Percentiles rank a stretch among this genome's conserved stretches.
phyloP scores from a whole-genome alignment of 2,888 invertebrate species.

The Tetragonisca angustula region DNA sequence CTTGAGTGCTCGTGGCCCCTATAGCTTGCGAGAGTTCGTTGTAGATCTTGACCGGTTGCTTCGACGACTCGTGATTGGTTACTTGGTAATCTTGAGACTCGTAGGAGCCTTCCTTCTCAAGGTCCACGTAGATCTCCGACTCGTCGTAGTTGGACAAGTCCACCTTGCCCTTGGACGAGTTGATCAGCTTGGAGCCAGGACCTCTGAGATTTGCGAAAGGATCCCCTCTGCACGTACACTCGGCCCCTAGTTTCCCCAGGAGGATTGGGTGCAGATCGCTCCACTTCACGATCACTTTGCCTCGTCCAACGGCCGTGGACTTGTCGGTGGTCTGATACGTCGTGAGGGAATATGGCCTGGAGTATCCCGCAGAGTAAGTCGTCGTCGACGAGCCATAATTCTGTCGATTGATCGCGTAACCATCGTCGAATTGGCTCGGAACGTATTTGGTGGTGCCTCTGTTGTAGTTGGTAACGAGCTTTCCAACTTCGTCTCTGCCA shows the following conservation, averaged over 20 bases:
- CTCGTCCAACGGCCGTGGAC: constrained; percentile 77
- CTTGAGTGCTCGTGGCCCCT: neutral
- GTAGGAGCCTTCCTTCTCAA: constrained; percentile 69
- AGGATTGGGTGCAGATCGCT: constrained; percentile 90
- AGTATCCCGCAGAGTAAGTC: constrained; percentile 71
- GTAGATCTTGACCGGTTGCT: constrained; percentile 48
- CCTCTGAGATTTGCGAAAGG: constrained; percentile 79
- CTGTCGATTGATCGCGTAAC: constrained; percentile 46
- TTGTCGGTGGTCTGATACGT: constrained; percentile 70
- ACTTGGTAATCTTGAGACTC: constrained; percentile 54
- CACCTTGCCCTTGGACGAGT: constrained; percentile 78
- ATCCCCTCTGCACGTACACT: constrained; percentile 87
- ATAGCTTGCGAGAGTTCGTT: neutral
- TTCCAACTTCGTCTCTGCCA: constrained; percentile 64
- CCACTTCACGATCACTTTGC: constrained; percentile 87
- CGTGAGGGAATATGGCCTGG: constrained; percentile 53
- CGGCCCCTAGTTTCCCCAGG: constrained; percentile 89
- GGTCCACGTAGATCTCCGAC: constrained; percentile 81
- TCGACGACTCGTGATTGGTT: constrained; percentile 30
- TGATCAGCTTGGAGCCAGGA: constrained; percentile 74
- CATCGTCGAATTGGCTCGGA: constrained; percentile 66
- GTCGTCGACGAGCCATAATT: constrained; percentile 55
- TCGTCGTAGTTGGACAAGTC: constrained; percentile 81
- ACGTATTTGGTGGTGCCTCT: constrained; percentile 75
- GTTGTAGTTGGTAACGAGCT: constrained; percentile 71